A percentile compares a stretch with the other conserved stretches of the same genome.
Evolutionary conservation across 2,113 vertebrate genomes (phyloP).

Genomic region (Scortum barcoo): DNA sequence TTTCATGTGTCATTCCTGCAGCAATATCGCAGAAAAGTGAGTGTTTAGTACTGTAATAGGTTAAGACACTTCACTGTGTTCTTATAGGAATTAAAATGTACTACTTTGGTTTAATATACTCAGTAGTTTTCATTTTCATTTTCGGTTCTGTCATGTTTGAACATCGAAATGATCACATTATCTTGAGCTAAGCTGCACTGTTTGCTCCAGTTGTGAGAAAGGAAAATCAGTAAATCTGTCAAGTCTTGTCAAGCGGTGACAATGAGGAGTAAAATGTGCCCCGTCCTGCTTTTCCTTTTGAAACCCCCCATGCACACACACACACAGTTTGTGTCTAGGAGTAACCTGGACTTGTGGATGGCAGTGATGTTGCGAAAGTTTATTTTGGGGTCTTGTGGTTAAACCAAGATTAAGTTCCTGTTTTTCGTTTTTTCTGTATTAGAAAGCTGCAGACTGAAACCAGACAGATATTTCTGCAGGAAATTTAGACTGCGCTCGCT

Average conservation of each 20-base stretch:
- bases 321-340: neutral
- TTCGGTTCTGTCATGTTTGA: neutral
- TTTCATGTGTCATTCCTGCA: neutral
- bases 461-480: neutral
- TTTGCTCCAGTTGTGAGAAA: neutral
- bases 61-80: neutral
- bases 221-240: neutral
- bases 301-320: neutral
- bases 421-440: conserved; percentile 3
- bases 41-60: neutral
- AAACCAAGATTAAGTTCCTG: conserved; percentile 16
- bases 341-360: neutral
- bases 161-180: neutral
- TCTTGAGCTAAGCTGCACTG: neutral
- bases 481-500: neutral
- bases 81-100: neutral
- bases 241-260: neutral
- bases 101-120: neutral
- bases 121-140: neutral
- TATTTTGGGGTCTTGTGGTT: conserved; percentile 10
- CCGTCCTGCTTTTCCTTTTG: neutral
- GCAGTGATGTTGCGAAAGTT: neutral
- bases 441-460: neutral
- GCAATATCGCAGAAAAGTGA: neutral
- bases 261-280: neutral